These are phyloP conservation scores for Patiria miniata DNA, from an alignment of 35 echinoderm and acorn worm genomes.

Conservation along the genomic window DNA sequence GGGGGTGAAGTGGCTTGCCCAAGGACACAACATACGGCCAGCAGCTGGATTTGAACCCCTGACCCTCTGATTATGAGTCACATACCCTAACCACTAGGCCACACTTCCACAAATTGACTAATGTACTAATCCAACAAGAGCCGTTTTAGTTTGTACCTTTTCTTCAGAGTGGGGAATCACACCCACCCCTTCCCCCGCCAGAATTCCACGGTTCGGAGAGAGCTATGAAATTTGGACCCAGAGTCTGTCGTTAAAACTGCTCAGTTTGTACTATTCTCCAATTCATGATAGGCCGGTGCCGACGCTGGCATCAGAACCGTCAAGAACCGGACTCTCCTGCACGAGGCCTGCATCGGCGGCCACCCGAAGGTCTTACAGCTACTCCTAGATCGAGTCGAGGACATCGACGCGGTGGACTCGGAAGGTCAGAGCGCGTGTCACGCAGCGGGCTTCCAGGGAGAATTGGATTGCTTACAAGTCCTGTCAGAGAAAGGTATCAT, in stretches of 20 bases:
- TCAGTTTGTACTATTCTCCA: neutral
- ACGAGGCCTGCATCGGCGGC: slow-evolving; percentile 90
- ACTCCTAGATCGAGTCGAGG: slow-evolving; percentile 62
- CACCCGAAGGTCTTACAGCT: slow-evolving; percentile 66
- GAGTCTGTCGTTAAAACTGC: too few relatives aligned
- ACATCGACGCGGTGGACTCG: slow-evolving; percentile 68
- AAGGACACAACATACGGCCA: too few relatives aligned
- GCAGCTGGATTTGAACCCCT: too few relatives aligned
- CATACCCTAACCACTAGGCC: too few relatives aligned
- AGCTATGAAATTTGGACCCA: too few relatives aligned
- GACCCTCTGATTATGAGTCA: too few relatives aligned
- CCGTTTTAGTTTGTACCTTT: neutral
- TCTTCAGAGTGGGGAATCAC: too few relatives aligned
- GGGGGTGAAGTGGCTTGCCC: too few relatives aligned
- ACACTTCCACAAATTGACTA: neutral
- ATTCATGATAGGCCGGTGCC: slow-evolving; percentile 44
- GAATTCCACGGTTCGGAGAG: too few relatives aligned
- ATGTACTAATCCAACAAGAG: neutral
- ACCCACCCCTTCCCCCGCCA: too few relatives aligned
- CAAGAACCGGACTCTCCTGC: slow-evolving; percentile 69
- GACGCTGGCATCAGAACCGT: slow-evolving; percentile 37
- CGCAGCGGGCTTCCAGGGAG: slow-evolving; percentile 86
- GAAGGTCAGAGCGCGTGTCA: slow-evolving; percentile 82
- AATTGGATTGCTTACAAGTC: slow-evolving; percentile 65
- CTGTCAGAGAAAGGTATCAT: slow-evolving; percentile 74